Evolutionary conservation across 30 jellyfish, hydroid and myxozoan species (phyloP), one percentile per base, ranked within the genome.

Genomic region (Chrysaora quinquecirrha): DNA sequence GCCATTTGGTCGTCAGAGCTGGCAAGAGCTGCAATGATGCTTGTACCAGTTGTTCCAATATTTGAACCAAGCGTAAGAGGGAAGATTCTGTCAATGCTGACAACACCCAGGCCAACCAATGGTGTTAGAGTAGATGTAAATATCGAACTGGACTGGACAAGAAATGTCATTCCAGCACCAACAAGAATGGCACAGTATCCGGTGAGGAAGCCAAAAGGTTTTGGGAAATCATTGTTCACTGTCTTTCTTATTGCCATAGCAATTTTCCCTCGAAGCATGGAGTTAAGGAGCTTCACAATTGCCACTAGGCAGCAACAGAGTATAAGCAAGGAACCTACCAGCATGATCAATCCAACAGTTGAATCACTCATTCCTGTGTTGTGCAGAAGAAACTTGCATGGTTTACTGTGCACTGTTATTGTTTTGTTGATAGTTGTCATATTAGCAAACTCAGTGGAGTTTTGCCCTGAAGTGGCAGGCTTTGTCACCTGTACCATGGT

Each of bases 111-210:
- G 43, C 98, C 98, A 61, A 91, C 98, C 71, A 91, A 88, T 12
- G 98, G 98, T 19, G 98, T 91, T 21, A 91, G 85, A 14, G 98
- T 86, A 34, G 98, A 91, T 27, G 98, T 91, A 85, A 91, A 91
- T 3, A 91, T 91, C 48, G 98, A 91, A 73, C 98, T 91, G 19
- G 98, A 91, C 70, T 91, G 98, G 12, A 91, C 96, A 48, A 91
- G 78, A 30, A 91, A 48, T 30, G 98, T 91, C 96, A 91, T 85
- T 0, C 96, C 82, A 38, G 98, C 98, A 38, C 98, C 98, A 70
- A 91, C 83, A 1, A 86, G 33, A 25, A 91, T 85, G 1, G 98
- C 98, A 30, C 78, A 33, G 73, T 91, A 91, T 0, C 98, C 98
- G 3, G 98, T 91, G 25, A 91, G 66, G 66, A 84, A 91, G 2